Base-by-base conservation (phyloP, 2,888 invertebrate genomes). In the Chydorus sphaericus region DNA sequence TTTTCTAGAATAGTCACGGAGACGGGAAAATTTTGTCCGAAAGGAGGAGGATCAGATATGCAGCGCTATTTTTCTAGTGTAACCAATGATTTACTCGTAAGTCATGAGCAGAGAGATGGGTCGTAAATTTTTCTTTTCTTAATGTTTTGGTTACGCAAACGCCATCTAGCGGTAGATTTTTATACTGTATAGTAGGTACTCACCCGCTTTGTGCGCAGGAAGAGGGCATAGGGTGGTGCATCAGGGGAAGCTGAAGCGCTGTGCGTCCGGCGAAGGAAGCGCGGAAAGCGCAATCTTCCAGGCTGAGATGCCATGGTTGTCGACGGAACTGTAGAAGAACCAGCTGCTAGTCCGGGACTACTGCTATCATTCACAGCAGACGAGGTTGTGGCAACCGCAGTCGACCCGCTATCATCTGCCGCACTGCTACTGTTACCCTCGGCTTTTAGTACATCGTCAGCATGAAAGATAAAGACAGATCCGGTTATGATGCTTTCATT, bases 241-340 rank as follows among this genome's bases (percentile, higher is more conserved):
- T 52, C 52, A 23, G 36, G 10, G 4, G 31, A 36, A 6, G 55
- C 30, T 14, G 55, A 55, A 26, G 55, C 55, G 28, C 55, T 55
- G 49, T 55, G 48, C 28, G 55, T 55, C 16, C 55, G 48, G 16
- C 55, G 31, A 16, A 55, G 36, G 31, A 55, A 55, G 5, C 55
- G 48, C 11, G 55, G 52, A 18, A 52, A 36, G 10, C 36, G 50
- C 4, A 31, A n/a, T 2, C 50, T 10, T 30, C 29, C 30, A 20
- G 28, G 50, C 30, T 50, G 29, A 11, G 16, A 20, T 5, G 50
- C n/a, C 8, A 16, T 14, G n/a, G 18, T 29, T 18, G 10, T 16
- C 36, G 52, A 23, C 10, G 36, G 44, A 26, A 26, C 36, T 10
- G 31, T 16, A 18, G 10, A 14, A 23, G 31, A 33, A 23, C 36